Percentiles rank a stretch among this genome's conserved stretches.
Evolutionary conservation across 2,888 invertebrate species (phyloP).

Genomic region (Operophtera brumata): DNA sequence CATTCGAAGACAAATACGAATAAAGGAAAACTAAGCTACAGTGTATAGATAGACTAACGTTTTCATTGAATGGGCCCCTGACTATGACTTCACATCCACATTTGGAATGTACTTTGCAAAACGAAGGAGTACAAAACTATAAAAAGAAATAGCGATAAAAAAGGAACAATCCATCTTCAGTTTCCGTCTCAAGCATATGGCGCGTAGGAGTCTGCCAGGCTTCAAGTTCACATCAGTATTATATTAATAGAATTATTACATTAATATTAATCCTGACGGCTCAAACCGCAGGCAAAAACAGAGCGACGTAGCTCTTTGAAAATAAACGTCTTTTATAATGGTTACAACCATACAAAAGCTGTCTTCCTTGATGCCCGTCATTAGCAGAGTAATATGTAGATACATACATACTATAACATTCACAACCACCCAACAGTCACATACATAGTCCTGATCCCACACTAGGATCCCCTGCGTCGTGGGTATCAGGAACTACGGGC

Average conservation of each 20-base stretch:
- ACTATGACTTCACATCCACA: too few relatives aligned
- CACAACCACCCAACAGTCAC: too few relatives aligned
- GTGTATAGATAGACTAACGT: too few relatives aligned
- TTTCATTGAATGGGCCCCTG: too few relatives aligned
- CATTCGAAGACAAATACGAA: too few relatives aligned
- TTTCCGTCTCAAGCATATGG: constrained; percentile 44
- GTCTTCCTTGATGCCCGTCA: constrained; percentile 41
- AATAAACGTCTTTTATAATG: not conserved
- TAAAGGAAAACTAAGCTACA: too few relatives aligned
- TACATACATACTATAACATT: too few relatives aligned
- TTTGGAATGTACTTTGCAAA: too few relatives aligned
- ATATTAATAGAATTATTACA: constrained; percentile 41
- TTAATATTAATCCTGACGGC: constrained; percentile 26
- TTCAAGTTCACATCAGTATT: constrained; percentile 44
- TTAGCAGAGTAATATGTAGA: constrained; percentile 24
- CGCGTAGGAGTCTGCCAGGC: constrained; percentile 54
- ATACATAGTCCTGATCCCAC: too few relatives aligned
- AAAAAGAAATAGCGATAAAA: constrained; percentile 29
- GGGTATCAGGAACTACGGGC: too few relatives aligned
- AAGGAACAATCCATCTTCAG: constrained; percentile 43
- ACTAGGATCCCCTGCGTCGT: too few relatives aligned
- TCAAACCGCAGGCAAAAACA: constrained; percentile 13
- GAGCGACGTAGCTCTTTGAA: not conserved
- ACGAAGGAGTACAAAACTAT: not conserved
- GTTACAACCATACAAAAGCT: not conserved